phyloP scores from a whole-genome alignment of 2,888 invertebrate species.

The Acheta domesticus region DNA sequence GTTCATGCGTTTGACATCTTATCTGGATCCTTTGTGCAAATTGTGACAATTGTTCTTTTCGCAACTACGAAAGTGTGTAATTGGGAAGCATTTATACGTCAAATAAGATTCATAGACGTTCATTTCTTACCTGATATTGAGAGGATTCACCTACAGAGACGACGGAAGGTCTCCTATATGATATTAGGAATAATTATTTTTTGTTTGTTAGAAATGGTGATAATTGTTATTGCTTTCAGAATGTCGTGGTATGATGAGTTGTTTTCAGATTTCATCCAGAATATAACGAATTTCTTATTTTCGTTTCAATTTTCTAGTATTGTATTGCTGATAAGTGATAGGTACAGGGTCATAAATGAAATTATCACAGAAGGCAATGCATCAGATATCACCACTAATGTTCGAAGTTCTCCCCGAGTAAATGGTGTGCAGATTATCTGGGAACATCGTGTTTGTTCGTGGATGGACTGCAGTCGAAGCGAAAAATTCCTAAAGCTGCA shows the following conservation, averaged over 20 bases:
- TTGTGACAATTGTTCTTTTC: not conserved
- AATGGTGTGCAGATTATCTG: too few relatives aligned
- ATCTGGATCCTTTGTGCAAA: not conserved
- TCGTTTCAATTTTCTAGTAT: not conserved
- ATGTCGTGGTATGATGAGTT: not conserved
- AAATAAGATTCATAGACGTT: not conserved
- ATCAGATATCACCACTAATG: too few relatives aligned
- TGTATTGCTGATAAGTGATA: not conserved
- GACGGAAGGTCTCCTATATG: not conserved
- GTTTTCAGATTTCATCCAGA: not conserved
- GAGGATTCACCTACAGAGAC: not conserved
- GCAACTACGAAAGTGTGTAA: not conserved
- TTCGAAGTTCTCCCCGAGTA: too few relatives aligned
- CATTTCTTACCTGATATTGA: not conserved
- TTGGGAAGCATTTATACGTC: not conserved
- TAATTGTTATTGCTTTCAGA: not conserved
- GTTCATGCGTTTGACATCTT: not conserved
- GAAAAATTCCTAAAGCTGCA: too few relatives aligned
- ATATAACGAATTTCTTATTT: not conserved
- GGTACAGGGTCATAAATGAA: not conserved
- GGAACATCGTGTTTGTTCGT: too few relatives aligned
- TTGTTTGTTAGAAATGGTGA: not conserved
- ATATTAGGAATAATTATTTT: not conserved
- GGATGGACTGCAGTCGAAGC: too few relatives aligned
- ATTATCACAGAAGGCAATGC: too few relatives aligned